Conservation (phyloP, 2,113 vertebrate species). For the Aldabrachelys gigantea region DNA sequence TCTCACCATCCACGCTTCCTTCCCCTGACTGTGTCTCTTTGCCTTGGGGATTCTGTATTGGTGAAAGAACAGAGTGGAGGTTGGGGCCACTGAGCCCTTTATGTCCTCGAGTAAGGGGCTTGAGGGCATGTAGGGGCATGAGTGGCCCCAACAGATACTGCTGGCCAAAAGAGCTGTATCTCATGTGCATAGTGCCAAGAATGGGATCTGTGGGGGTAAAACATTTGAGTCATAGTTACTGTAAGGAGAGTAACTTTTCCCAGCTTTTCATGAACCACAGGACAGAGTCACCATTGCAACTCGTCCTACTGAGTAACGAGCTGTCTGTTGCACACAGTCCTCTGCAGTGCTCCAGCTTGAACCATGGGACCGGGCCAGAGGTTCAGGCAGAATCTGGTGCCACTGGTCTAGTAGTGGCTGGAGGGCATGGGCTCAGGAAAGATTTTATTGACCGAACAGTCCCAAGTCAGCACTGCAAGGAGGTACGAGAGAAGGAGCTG, state of each 20-base stretch:
- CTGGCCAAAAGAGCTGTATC: not conserved
- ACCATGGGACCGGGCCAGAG: not conserved
- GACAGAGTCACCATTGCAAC: not conserved
- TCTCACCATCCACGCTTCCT: not conserved
- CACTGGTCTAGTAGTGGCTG: fast-evolving
- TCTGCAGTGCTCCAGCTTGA: fast-evolving
- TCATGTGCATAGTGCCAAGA: not conserved
- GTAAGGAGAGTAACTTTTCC: fast-evolving
- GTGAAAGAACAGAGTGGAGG: not conserved
- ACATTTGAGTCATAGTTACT: not conserved
- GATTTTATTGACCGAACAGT: not conserved
- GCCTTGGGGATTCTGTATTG: not conserved
- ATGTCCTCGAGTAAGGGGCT: not conserved
- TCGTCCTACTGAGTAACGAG: not conserved
- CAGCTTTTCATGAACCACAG: fast-evolving
- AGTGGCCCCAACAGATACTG: not conserved
- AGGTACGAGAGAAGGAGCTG: not conserved
- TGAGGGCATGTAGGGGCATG: not conserved
- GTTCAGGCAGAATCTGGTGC: not conserved
- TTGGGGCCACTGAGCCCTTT: not conserved
- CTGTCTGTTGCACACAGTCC: not conserved
- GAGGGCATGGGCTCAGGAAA: not conserved
- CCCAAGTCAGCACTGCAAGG: not conserved
- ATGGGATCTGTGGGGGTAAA: not conserved
- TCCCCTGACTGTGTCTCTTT: fast-evolving